Evolutionary conservation across 2,113 vertebrate species (phyloP), one percentile per base, ranked within the genome.

Genomic region (Tetrao urogallus): DNA sequence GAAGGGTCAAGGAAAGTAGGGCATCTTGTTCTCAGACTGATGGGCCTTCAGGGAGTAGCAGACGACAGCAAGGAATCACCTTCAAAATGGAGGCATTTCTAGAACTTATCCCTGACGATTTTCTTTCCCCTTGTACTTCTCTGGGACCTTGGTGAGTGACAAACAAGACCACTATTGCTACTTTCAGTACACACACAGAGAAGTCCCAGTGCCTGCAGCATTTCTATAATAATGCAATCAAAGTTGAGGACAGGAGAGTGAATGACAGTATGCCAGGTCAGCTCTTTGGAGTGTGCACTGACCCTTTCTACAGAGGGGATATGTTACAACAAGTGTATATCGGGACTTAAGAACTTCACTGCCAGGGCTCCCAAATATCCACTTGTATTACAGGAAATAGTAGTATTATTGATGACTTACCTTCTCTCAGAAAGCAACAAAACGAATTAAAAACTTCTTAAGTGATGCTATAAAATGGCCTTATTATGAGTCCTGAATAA

Each of bases 1-100:
- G 85, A 91, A 83, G 92, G 88, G 91, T 82, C 82, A 88, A 18
- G n/a, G 43, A 65, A 94, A 94, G 72, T 81, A 95, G 88, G 80
- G 57, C 72, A 71, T 34, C 70, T 72, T 78, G n/a, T 75, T 82
- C 76, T 81, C 57, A 88, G 83, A 94, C 60, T 92, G 76, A 90
- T 90, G 76, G 84, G 72, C 65, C 83, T 93, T 95, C 90, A 84
- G 90, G 92, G 69, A 94, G 70, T 47, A 65, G 47, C 30, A 45
- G 93, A 78, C 69, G 93, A 84, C 1, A 1, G 36, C 70, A 83
- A 94, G 66, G 32, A 86, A 57, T 90, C 67, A 57, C 78, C 63
- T 94, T 92, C 88, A 83, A 92, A 93, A 32, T 8, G 32, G 25
- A 81, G 25, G 22, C 52, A 67, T 69, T 88, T 86, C 77, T 65